phyloP scores from a whole-genome alignment of 2,797 vertebrate genomes.

The Pteronotus mesoamericanus region DNA sequence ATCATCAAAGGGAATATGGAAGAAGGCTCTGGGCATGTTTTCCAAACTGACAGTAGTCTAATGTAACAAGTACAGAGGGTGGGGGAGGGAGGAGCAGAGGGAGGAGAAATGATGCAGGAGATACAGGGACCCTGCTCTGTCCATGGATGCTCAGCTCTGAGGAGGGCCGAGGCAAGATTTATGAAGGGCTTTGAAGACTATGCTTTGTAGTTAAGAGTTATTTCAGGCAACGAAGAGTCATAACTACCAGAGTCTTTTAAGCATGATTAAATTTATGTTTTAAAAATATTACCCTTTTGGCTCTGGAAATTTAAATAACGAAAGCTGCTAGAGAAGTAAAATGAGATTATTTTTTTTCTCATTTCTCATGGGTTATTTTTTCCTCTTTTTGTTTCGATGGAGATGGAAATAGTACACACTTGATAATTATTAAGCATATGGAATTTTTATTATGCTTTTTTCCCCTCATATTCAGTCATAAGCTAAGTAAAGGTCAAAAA shows the following conservation, averaged over 20 bases:
- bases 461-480: background rate
- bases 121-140: too few relatives aligned
- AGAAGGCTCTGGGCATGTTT: background rate
- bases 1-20: background rate
- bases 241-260: background rate
- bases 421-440: background rate
- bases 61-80: rapidly evolving
- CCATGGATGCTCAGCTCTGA: background rate
- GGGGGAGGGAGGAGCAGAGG: background rate
- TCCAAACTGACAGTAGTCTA: too few relatives aligned
- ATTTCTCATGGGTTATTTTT: background rate
- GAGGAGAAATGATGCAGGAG: rapidly evolving
- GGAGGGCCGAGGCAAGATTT: background rate
- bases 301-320: slow-evolving; percentile 34
- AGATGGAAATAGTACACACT: background rate
- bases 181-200: background rate
- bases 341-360: too few relatives aligned
- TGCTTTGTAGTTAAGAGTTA: background rate
- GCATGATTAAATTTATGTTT: background rate
- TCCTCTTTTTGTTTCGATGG: background rate
- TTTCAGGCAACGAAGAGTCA: background rate
- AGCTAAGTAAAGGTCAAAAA: slow-evolving; percentile 56
- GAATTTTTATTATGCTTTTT: background rate
- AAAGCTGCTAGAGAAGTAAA: background rate
- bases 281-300: background rate